Conservation (phyloP, 2,888 invertebrate species). For the Athrips mouffetella region DNA sequence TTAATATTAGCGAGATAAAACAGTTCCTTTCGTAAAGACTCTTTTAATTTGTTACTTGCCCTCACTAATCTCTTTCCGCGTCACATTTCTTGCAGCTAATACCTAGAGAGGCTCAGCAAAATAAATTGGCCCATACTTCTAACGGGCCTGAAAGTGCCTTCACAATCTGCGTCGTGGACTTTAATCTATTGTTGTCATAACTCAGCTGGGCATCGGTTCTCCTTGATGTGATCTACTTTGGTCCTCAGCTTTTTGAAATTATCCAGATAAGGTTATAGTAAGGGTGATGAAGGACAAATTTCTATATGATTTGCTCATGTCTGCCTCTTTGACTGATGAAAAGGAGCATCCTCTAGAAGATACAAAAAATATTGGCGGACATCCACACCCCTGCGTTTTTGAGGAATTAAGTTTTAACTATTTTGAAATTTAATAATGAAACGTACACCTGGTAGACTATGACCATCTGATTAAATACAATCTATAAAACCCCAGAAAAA, state of each 20-base stretch:
- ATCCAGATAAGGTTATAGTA: slow-evolving; percentile 7
- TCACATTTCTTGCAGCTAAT: slow-evolving; percentile 4
- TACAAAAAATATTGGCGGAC: no score
- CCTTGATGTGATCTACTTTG: slow-evolving; percentile 8
- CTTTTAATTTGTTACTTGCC: no score
- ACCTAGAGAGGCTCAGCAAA: slow-evolving; percentile 1
- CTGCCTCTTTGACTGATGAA: no score
- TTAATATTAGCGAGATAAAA: not conserved
- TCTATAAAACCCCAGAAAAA: no score
- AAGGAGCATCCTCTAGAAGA: no score
- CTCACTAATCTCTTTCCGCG: not conserved
- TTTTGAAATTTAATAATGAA: no score
- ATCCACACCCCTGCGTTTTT: no score
- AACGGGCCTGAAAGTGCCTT: slow-evolving; percentile 21
- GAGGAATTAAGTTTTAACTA: no score
- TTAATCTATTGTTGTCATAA: slow-evolving; percentile 26
- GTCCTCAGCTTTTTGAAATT: slow-evolving; percentile 1
- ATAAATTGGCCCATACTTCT: slow-evolving; percentile 16
- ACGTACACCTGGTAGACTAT: no score
- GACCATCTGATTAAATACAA: no score
- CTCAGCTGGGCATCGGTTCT: slow-evolving; percentile 13
- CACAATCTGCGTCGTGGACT: slow-evolving; percentile 23
- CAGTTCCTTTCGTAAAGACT: not conserved
- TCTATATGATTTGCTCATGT: no score
- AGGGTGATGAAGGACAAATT: no score